Evolutionary conservation across 2,888 invertebrate genomes (phyloP), one percentile per base, ranked within the genome.

Genomic region (Scaptomyza tumidula): DNA sequence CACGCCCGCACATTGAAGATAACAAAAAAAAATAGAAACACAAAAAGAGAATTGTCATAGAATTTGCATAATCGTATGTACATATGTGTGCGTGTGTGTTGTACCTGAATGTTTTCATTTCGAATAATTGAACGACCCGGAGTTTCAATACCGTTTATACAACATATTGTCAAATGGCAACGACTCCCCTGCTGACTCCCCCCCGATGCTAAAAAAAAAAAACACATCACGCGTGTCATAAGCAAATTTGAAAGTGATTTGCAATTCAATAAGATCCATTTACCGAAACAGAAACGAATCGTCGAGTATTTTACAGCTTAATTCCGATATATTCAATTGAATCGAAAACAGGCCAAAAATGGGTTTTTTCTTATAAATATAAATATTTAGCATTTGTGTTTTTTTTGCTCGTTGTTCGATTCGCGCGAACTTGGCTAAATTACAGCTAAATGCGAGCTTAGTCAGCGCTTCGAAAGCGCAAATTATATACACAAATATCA

Each of bases 371-470:
- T 16, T 31, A 13, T 24, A 24, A 24, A 24, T 56, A 45, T 46
- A n/a, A 1, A 5, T 24, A 24, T 24, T 24, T 24, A 24, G 24
- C 24, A 24, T 24, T 24, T 24, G 24, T 24, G 24, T 24, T 3
- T 24, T 3, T 24, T 24, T 24, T 24, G 48, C 64, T 57, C 60
- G 65, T 60, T 60, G 60, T 43, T 5, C 50, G 24, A 44, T 84
- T 85, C 70, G 16, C 72, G 85, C 82, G 68, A 87, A 87, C 60
- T 87, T 61, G 62, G 66, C 85, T 65, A 69, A 87, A 82, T 82
- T 78, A 86, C 73, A 53, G 65, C 68, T 75, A 81, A 86, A 71
- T 52, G 35, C 53, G 35, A 41, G 65, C 86, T 86, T 75, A 81
- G 84, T 81, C 81, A 81, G 86, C 81, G 62, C 59, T 54, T 85